These are phyloP conservation scores for Boloria selene DNA, from an alignment of 2,888 invertebrate species.

Conservation along the genomic window DNA sequence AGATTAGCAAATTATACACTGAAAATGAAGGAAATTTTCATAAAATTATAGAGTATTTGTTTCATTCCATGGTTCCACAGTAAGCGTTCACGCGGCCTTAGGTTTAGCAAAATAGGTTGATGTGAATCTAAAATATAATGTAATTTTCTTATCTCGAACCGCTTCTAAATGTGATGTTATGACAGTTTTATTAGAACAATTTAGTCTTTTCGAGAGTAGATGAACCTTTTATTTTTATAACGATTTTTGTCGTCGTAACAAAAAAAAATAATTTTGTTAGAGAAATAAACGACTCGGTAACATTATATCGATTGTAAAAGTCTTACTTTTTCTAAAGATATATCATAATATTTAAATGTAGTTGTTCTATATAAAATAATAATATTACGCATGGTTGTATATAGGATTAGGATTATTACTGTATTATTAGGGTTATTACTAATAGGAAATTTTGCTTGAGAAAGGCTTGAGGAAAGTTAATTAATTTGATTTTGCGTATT, in stretches of 20 bases:
- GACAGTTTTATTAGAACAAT: constrained; percentile 16
- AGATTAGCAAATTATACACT: not conserved
- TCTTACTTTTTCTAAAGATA: too few relatives aligned
- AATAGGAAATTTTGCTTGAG: too few relatives aligned
- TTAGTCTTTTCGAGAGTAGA: constrained; percentile 3
- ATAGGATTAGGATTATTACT: too few relatives aligned
- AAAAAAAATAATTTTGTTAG: too few relatives aligned
- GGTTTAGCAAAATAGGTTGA: constrained; percentile 17
- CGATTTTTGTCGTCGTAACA: not conserved
- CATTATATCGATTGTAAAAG: too few relatives aligned
- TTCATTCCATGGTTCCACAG: constrained; percentile 1
- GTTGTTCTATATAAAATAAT: too few relatives aligned
- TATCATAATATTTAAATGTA: too few relatives aligned
- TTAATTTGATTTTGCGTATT: too few relatives aligned
- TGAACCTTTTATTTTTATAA: not conserved
- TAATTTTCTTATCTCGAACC: constrained; percentile 19
- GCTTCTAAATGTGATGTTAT: constrained; percentile 3
- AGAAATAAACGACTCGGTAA: too few relatives aligned
- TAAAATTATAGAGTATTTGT: constrained; percentile 1
- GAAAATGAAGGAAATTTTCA: not conserved
- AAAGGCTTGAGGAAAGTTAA: too few relatives aligned
- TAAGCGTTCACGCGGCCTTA: constrained; percentile 14
- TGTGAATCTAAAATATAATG: constrained; percentile 19
- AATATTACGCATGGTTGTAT: too few relatives aligned
- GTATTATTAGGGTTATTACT: too few relatives aligned